Conservation (phyloP, 2,113 vertebrate species). For the Paratilapia polleni region DNA sequence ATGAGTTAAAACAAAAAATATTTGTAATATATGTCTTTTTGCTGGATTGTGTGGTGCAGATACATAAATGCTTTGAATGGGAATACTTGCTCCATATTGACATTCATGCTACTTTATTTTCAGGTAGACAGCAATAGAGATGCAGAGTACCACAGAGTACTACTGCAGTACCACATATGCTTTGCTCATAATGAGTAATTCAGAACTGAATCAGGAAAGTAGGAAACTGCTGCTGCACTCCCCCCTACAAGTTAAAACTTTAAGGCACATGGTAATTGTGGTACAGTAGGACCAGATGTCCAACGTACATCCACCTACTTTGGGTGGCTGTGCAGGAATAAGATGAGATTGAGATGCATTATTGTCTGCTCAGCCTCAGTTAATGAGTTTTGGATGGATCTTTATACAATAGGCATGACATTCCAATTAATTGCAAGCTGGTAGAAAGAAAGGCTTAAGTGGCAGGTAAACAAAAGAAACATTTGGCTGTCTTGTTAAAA, state of each 20-base stretch:
- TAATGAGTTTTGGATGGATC: conserved; percentile 1
- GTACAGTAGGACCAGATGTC: neutral
- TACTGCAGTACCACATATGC: neutral
- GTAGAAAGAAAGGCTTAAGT: conserved; percentile 13
- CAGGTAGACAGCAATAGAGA: neutral
- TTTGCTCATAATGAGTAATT: neutral
- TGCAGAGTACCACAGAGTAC: conserved; percentile 3
- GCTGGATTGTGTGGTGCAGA: neutral
- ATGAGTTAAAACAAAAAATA: neutral
- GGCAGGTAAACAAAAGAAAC: conserved; percentile 55
- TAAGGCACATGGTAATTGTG: neutral
- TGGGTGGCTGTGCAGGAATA: neutral
- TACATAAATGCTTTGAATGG: neutral
- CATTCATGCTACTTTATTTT: neutral
- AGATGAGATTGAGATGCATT: neutral
- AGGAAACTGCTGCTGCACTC: neutral
- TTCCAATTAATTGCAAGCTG: conserved; percentile 45
- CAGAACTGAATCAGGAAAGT: neutral
- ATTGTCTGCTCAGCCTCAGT: neutral
- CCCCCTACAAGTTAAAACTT: neutral
- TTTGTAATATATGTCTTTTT: neutral
- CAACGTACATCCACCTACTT: neutral
- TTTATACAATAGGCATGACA: conserved; percentile 20
- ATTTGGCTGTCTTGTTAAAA: conserved; percentile 59
- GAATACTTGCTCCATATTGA: neutral